Percentiles rank a stretch among this genome's conserved stretches.
phyloP scores from a whole-genome alignment of 2,113 vertebrate species.

The Myotis brandtii region DNA sequence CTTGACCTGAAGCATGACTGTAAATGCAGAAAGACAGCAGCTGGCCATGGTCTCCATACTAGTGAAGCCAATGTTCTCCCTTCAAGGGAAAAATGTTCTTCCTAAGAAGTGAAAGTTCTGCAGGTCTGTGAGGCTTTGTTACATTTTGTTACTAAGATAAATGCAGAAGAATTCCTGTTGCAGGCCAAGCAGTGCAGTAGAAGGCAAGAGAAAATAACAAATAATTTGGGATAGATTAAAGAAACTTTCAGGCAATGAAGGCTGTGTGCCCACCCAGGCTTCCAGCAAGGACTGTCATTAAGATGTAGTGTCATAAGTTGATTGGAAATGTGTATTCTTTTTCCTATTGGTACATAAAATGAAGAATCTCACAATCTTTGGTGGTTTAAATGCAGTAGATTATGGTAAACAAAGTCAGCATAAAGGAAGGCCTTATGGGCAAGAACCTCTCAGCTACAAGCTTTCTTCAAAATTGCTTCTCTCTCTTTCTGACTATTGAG shows the following conservation, averaged over 20 bases:
- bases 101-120: not conserved
- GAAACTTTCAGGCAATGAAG: not conserved
- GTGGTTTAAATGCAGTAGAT: not conserved
- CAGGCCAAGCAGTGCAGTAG: not conserved
- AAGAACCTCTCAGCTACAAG: not conserved
- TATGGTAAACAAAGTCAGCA: not conserved
- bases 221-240: conserved; percentile 32
- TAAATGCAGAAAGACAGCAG: not conserved
- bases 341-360: not conserved
- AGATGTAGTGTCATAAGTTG: not conserved
- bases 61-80: conserved; percentile 1
- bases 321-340: not conserved
- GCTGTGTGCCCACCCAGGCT: conserved; percentile 25
- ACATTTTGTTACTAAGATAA: conserved; percentile 67
- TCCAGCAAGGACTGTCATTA: not conserved
- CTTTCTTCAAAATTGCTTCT: not conserved
- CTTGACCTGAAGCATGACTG: not conserved
- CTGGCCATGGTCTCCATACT: not conserved
- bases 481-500: not conserved
- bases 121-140: conserved; percentile 19
- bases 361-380: not conserved
- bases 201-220: conserved; percentile 59
- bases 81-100: not conserved
- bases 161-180: conserved; percentile 34
- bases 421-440: not conserved